Base-by-base conservation (phyloP, 2,113 vertebrate species). In the Nesospiza acunhae region DNA sequence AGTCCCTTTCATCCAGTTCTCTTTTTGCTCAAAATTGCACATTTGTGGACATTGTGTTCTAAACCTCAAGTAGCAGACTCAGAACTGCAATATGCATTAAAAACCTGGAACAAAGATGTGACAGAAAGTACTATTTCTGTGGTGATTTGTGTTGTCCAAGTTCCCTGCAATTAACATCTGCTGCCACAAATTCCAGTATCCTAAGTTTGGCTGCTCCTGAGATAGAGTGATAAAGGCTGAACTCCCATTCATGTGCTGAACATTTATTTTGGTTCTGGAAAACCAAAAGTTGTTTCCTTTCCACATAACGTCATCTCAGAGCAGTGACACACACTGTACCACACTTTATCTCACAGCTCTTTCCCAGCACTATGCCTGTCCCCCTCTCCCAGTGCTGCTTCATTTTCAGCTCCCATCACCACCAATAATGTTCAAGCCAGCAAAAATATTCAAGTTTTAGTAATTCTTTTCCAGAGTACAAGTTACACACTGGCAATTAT, bases 401-500 rank as follows among this genome's bases (percentile, higher is more conserved):
- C 39, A 15, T 4, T 75, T 84, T 24, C 23, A 20, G n/a, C 15
- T 87, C 11, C 39, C 13, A 0, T 10, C 11, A 3, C 50, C 33
- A 66, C 15, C 1, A 4, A 13, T 12, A 59, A 63, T 0, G 5
- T 23, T 33, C 55, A 64, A 52, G 26, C 8, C 50, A 62, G 46
- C 4, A 75, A 67, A 59, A 21, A 42, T 6, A 53, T 31, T 44
- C n/a, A 59, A 41, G 24, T 41, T 73, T 27, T 37, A n/a, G 6
- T 23, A 37, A 26, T 37, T 49, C 10, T 64, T 69, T 76, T 47
- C 13, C 46, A 41, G 33, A 46, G 23, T 7, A 10, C 4, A 3
- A 79, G 66, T 37, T 72, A 68, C 8, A 82, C 0, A 0, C 46
- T 55, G 42, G 26, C 7, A 67, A 67, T 47, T 60, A 59, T 0